Evolutionary conservation across 2,888 invertebrate species (phyloP).

Genomic region (Aphrophora alni): DNA sequence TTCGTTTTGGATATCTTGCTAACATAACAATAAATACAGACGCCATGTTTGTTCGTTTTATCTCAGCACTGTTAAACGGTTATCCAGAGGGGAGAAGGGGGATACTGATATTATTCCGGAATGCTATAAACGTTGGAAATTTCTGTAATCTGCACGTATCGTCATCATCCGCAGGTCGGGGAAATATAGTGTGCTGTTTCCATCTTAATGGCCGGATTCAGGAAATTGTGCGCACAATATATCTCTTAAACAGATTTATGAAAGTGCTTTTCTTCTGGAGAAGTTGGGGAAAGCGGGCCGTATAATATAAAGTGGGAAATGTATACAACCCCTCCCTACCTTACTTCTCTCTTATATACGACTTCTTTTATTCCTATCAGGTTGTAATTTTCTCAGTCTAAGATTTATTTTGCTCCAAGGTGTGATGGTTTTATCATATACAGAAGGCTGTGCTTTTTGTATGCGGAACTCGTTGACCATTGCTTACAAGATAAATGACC

Average conservation of each 20-base stretch:
- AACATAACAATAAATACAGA: constrained; percentile 49
- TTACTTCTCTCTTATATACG: not conserved
- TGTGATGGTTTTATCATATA: not conserved
- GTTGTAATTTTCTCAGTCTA: not conserved
- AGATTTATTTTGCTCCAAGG: not conserved
- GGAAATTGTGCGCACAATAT: constrained; percentile 89
- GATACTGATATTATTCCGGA: constrained; percentile 35
- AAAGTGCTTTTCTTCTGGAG: constrained; percentile 74
- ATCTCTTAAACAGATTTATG: constrained; percentile 87
- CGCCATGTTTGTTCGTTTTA: not conserved
- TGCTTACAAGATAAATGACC: not conserved
- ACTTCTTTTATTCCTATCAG: not conserved
- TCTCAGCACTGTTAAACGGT: constrained; percentile 21
- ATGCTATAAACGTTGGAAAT: constrained; percentile 47
- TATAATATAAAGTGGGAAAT: constrained; percentile 43
- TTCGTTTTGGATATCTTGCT: constrained; percentile 42
- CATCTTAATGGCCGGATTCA: constrained; percentile 83
- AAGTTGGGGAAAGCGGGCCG: constrained; percentile 36
- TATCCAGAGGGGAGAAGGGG: constrained; percentile 1
- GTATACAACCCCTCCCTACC: constrained; percentile 53
- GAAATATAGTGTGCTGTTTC: constrained; percentile 17
- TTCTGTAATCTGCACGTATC: constrained; percentile 50
- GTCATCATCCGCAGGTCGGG: constrained; percentile 34
- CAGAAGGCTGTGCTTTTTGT: not conserved
- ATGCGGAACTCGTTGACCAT: not conserved